Percentiles rank a stretch among this genome's conserved stretches.
Conservation (phyloP, 2,113 vertebrate genomes). For the Bubo scandiacus region DNA sequence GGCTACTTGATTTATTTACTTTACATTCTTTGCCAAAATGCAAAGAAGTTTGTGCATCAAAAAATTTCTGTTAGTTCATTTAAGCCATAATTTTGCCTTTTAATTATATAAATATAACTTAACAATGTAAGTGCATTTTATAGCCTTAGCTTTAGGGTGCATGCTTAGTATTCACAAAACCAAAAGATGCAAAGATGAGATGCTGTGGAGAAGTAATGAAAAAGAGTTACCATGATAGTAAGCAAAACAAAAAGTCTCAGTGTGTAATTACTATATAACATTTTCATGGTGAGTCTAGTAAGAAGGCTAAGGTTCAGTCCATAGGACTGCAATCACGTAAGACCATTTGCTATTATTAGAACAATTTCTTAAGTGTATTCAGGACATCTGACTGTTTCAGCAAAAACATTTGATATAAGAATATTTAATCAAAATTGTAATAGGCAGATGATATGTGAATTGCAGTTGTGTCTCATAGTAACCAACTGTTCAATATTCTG, state of each 20-base stretch:
- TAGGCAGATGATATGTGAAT: background rate
- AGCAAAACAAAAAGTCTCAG: background rate
- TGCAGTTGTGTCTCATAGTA: background rate
- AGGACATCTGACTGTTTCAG: background rate
- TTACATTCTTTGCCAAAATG: background rate
- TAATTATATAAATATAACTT: background rate
- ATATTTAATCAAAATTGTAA: slow-evolving; percentile 5
- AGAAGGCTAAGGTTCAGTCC: background rate
- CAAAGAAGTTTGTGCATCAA: background rate
- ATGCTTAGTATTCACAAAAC: background rate
- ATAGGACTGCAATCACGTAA: background rate
- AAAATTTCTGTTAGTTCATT: background rate
- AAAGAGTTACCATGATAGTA: background rate
- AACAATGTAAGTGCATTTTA: background rate
- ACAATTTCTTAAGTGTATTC: background rate
- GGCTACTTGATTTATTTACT: background rate
- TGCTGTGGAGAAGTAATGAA: background rate
- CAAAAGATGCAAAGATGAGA: background rate
- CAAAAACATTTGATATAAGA: background rate
- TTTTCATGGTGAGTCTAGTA: background rate
- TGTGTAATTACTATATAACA: background rate
- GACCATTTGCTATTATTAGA: background rate
- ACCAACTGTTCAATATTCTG: background rate
- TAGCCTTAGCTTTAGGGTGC: background rate
- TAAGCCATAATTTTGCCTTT: background rate